phyloP scores from a whole-genome alignment of 2,113 vertebrate genomes.

The Myocastor coypus region DNA sequence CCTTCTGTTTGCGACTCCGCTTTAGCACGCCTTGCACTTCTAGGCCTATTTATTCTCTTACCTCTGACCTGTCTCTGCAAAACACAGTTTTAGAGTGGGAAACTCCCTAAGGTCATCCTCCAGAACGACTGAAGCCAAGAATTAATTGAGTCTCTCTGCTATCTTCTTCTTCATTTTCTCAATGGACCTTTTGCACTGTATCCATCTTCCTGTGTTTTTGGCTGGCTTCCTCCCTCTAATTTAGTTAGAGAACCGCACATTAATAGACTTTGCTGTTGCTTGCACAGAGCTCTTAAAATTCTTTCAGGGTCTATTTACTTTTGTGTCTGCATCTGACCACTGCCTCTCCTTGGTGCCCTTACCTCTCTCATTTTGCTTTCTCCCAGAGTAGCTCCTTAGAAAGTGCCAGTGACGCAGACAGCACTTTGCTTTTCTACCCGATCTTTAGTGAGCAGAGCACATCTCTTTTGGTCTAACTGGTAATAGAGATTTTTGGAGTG shows the following conservation, averaged over 20 bases:
- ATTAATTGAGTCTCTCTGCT: constrained; percentile 67
- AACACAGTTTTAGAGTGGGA: constrained; percentile 63
- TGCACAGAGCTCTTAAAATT: constrained; percentile 55
- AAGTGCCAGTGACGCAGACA: not conserved
- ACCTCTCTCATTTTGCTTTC: constrained; percentile 12
- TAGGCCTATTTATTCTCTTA: constrained; percentile 64
- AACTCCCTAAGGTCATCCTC: constrained; percentile 62
- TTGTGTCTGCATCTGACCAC: constrained; percentile 25
- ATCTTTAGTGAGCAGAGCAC: not conserved
- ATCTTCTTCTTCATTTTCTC: constrained; percentile 62
- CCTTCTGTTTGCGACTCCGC: constrained; percentile 40
- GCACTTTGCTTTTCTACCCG: not conserved
- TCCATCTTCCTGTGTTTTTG: constrained; percentile 55
- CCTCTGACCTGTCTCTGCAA: constrained; percentile 63
- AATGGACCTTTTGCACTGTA: constrained; percentile 50
- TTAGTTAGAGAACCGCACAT: constrained; percentile 66
- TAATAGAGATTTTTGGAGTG: not conserved
- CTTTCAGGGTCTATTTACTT: constrained; percentile 52
- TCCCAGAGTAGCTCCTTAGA: not conserved
- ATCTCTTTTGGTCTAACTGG: not conserved
- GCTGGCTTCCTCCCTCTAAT: constrained; percentile 12
- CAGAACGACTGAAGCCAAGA: constrained; percentile 58
- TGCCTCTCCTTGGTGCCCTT: not conserved
- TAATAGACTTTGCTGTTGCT: constrained; percentile 38
- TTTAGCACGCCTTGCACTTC: constrained; percentile 68